Base-by-base conservation (phyloP, 2,113 vertebrate genomes). In the Chascanopsetta lugubris region DNA sequence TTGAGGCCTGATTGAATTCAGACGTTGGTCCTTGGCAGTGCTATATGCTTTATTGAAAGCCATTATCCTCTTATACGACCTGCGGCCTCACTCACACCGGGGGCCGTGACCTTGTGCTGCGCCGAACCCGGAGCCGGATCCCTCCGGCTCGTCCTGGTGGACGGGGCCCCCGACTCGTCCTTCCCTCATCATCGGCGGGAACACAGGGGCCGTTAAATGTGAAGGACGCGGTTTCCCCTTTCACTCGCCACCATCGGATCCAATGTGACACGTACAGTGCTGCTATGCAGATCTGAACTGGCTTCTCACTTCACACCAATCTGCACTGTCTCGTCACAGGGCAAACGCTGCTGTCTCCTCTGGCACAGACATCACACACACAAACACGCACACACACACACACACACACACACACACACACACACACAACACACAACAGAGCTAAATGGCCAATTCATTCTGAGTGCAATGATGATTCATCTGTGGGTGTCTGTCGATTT, bases 261-360 rank as follows among this genome's bases (percentile, higher is more conserved):
- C 59, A 67, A 88, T 88, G 82, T 82, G 88, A 90, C 88, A 80
- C 3, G 71, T 72, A 73, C 71, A 84, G 72, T 69, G 81, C 72
- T 77, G 79, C 84, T 66, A 66, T 47, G 47, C 62, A 78, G 77
- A 86, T 88, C 71, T 57, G 55, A 89, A 74, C 83, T 88, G 89
- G 84, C 91, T 86, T 72, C 81, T 77, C 29, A 72, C 81, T 89
- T 92, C 88, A 87, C 83, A 87, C 82, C 79, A 85, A 89, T 90
- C 80, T 87, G 72, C 58, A 64, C 1, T 45, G 75, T 72, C 74
- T 85, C 69, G 55, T 90, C 77, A 77, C 72, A 54, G 80, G 83
- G 82, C 85, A 90, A 90, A 89, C 43, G 69, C 77, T 83, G 72
- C 79, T 84, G 85, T 90, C 86, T 88, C 84, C 82, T 72, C 75